phyloP scores from a whole-genome alignment of 2,797 vertebrate species.

The Eupleurogrammus muticus region DNA sequence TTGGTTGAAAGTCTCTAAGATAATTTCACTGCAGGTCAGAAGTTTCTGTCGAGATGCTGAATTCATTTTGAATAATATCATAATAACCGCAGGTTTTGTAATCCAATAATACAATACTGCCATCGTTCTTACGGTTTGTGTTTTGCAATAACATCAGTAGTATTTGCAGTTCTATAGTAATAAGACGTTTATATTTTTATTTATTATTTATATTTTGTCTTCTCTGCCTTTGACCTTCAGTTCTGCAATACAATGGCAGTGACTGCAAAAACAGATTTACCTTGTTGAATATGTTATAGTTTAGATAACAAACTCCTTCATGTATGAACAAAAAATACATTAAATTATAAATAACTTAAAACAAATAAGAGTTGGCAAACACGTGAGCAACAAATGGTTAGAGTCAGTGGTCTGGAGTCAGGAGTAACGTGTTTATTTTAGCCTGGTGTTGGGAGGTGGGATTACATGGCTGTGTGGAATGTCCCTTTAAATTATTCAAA shows the following conservation, averaged over 20 bases:
- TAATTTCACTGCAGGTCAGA: background rate
- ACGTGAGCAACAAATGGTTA: constrained; percentile 45
- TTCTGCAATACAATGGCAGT: constrained; percentile 11
- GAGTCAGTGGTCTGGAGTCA: constrained; percentile 76
- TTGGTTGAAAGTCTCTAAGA: background rate
- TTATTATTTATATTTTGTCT: background rate
- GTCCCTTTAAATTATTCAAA: constrained; percentile 88
- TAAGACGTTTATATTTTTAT: no score
- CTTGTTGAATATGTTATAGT: constrained; percentile 51
- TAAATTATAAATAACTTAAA: constrained; percentile 65
- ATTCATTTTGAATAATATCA: no score
- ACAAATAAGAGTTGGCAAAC: constrained; percentile 48
- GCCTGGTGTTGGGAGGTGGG: constrained; percentile 64
- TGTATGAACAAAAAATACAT: constrained; percentile 58
- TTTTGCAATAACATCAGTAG: no score
- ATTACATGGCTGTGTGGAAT: constrained; percentile 78
- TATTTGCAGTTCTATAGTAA: background rate
- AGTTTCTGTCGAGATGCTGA: background rate
- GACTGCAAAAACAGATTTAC: constrained; percentile 29
- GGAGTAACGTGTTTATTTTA: constrained; percentile 81
- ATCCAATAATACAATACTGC: background rate
- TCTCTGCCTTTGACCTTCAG: constrained; percentile 49
- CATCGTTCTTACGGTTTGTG: background rate
- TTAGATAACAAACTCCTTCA: constrained; percentile 37
- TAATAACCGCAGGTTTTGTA: background rate